phyloP scores from a whole-genome alignment of 2,888 invertebrate species.

The Polylopha cassiicola region DNA sequence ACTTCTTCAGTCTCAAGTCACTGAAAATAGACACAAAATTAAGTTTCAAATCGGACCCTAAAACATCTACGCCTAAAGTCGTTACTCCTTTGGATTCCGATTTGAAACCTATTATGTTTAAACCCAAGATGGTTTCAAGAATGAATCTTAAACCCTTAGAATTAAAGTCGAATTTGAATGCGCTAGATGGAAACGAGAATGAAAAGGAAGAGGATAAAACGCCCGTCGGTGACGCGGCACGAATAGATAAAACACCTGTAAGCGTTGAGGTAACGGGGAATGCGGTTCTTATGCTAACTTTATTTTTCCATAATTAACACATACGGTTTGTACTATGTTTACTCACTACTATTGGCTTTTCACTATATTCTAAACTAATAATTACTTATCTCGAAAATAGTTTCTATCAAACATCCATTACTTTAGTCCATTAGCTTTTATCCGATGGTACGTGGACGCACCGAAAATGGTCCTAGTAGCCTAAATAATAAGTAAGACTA shows the following conservation, averaged over 20 bases:
- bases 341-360: too few species aligned
- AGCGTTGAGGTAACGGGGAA: conserved; percentile 28
- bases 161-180: conserved; percentile 70
- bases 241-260: conserved; percentile 61
- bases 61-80: conserved; percentile 34
- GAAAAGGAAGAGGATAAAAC: conserved; percentile 65
- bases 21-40: conserved; percentile 33
- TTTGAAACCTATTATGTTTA: conserved; percentile 45
- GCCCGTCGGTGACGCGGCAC: too few species aligned
- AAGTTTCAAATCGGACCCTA: conserved; percentile 34
- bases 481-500: too few species aligned
- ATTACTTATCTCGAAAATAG: too few species aligned
- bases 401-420: too few species aligned
- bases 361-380: too few species aligned
- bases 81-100: conserved; percentile 28
- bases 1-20: conserved; percentile 33
- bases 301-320: background rate
- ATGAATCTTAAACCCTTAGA: conserved; percentile 75
- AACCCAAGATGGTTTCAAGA: conserved; percentile 58
- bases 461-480: too few species aligned
- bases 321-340: background rate
- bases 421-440: too few species aligned
- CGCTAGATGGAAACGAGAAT: conserved; percentile 66
- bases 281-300: background rate
- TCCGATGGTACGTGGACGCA: too few species aligned